phyloP scores from a whole-genome alignment of 2,797 vertebrate genomes.

The Rousettus madagascariensis region DNA sequence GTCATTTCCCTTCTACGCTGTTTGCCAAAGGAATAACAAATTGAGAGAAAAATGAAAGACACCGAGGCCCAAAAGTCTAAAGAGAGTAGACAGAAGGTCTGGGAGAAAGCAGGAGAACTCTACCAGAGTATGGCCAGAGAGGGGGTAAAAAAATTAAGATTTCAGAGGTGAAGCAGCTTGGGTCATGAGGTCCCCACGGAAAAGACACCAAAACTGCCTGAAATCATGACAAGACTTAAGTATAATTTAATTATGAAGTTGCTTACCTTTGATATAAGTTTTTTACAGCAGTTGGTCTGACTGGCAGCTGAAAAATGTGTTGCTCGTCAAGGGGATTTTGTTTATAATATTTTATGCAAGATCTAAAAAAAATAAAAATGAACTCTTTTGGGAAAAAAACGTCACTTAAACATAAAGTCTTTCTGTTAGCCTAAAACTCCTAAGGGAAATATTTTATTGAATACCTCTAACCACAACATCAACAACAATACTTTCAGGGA shows the following conservation, averaged over 20 bases:
- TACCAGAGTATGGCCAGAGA: neutral
- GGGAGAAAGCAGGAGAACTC: neutral
- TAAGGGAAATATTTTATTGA: neutral
- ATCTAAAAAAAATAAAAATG: constrained; percentile 82
- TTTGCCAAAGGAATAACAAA: neutral
- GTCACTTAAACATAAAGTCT: neutral
- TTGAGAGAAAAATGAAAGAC: neutral
- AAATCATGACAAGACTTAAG: neutral
- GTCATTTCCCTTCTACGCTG: neutral
- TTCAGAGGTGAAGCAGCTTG: neutral
- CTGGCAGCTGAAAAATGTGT: constrained; percentile 92
- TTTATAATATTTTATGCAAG: constrained; percentile 95
- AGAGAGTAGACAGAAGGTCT: neutral
- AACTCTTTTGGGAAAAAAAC: neutral
- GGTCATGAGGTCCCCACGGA: neutral
- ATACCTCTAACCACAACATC: neutral
- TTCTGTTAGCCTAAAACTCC: neutral
- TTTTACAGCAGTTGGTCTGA: constrained; percentile 91
- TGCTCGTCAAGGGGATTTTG: constrained; percentile 91
- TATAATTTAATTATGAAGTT: neutral
- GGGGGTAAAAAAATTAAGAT: neutral
- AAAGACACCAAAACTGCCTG: neutral
- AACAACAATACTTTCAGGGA: neutral
- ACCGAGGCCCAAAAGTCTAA: neutral
- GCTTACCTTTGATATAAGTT: constrained; percentile 94